Conservation (phyloP, 2,113 vertebrate species). For the Bufo bufo region DNA sequence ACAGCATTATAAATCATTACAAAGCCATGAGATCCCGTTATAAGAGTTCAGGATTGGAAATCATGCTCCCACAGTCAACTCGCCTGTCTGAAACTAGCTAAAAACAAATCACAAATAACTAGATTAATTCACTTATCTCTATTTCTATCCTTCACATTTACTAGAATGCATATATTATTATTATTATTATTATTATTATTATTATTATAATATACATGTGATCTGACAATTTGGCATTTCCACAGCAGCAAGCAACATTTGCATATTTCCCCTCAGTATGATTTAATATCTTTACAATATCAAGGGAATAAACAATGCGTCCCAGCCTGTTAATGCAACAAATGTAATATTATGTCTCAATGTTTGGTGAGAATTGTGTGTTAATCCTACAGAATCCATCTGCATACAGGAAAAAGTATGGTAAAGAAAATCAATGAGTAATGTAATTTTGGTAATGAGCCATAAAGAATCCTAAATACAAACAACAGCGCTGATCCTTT, state of each 20-base stretch:
- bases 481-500: not conserved
- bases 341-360: not conserved
- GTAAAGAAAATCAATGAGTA: constrained; percentile 28
- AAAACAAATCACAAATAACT: not conserved
- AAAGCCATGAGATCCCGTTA: too few relatives aligned
- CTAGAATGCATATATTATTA: not conserved
- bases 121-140: not conserved
- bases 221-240: not conserved
- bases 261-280: constrained; percentile 5
- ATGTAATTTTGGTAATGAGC: constrained; percentile 48
- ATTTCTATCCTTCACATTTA: not conserved
- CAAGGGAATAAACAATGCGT: constrained; percentile 10
- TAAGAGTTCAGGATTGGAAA: too few relatives aligned
- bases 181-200: not conserved
- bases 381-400: constrained; percentile 13
- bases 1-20: too few relatives aligned
- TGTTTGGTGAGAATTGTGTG: constrained; percentile 30
- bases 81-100: too few relatives aligned
- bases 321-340: not conserved
- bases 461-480: constrained; percentile 42
- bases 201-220: not conserved
- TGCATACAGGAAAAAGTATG: constrained; percentile 18
- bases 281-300: constrained; percentile 7
- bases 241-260: not conserved
- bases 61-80: too few relatives aligned